These are phyloP conservation scores for Ephydatia muelleri DNA, from an alignment of 37 sponge, comb jelly and placozoan genomes.

Conservation along the genomic window DNA sequence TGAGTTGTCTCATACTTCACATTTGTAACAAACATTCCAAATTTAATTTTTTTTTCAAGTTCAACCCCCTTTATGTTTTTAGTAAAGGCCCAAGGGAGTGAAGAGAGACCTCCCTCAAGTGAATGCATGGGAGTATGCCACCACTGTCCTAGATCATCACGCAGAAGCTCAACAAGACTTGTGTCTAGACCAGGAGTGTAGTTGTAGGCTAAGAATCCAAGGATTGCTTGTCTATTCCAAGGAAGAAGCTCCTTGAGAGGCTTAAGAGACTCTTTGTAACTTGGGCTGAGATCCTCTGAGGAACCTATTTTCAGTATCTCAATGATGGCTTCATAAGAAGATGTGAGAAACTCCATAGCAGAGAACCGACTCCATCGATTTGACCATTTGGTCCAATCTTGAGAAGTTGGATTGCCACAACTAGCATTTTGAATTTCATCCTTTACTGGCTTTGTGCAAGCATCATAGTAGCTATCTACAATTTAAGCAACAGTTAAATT, in stretches of 20 bases:
- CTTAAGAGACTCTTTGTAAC: neutral
- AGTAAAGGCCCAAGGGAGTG: conserved; percentile 33
- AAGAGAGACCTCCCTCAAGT: conserved; percentile 16
- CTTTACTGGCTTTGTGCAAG: neutral
- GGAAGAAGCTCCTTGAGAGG: conserved; percentile 28
- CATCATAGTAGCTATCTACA: neutral
- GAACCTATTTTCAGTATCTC: neutral
- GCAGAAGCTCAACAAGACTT: conserved; percentile 25
- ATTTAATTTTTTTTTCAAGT: conserved; percentile 8
- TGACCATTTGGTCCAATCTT: neutral
- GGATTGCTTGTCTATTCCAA: conserved; percentile 42
- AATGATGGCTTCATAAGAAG: neutral
- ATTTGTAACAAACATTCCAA: conserved; percentile 9
- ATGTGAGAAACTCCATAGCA: neutral
- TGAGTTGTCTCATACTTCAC: conserved; percentile 12
- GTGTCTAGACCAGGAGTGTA: conserved; percentile 5
- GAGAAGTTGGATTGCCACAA: neutral
- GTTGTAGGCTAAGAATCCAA: conserved; percentile 16
- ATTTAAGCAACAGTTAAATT: neutral
- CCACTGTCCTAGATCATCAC: conserved; percentile 45
- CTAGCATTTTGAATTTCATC: neutral
- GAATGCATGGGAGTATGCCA: conserved; percentile 37
- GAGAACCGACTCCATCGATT: neutral
- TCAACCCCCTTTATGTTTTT: neutral
- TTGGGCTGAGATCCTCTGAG: neutral